These are phyloP conservation scores for Campoletis sonorensis DNA, from an alignment of 1,140 invertebrate genomes.

Conservation along the genomic window DNA sequence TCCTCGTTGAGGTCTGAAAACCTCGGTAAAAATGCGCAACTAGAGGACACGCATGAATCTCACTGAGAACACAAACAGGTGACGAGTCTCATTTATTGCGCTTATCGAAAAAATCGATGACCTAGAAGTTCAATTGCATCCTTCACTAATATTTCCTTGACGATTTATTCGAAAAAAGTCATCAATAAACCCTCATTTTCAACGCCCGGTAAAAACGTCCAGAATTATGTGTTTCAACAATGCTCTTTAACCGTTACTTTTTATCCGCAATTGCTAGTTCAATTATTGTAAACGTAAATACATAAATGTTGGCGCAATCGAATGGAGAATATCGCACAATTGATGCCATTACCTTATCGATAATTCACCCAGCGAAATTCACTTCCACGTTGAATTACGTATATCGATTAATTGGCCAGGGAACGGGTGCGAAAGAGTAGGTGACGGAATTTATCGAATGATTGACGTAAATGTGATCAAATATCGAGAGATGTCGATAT, in stretches of 20 bases:
- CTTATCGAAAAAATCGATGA: background rate
- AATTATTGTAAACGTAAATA: too few relatives aligned
- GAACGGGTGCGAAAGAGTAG: background rate
- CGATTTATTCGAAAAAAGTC: too few relatives aligned
- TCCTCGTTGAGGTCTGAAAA: constrained; percentile 33
- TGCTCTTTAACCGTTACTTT: too few relatives aligned
- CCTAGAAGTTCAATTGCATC: too few relatives aligned
- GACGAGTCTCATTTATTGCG: background rate
- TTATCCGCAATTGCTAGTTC: too few relatives aligned
- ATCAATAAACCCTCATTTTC: too few relatives aligned
- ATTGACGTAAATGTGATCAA: background rate
- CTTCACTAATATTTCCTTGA: too few relatives aligned
- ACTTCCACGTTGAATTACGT: background rate
- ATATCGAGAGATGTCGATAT: background rate
- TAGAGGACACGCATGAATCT: background rate
- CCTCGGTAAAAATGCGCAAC: background rate
- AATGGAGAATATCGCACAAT: too few relatives aligned
- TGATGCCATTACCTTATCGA: too few relatives aligned
- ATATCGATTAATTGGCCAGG: background rate
- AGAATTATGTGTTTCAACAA: too few relatives aligned
- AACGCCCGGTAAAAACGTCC: too few relatives aligned
- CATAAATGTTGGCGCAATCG: too few relatives aligned
- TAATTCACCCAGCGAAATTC: background rate
- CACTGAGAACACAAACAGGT: background rate
- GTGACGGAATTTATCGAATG: background rate